Base-by-base conservation (phyloP, 2,888 invertebrate species). In the Phyto melanocephala region DNA sequence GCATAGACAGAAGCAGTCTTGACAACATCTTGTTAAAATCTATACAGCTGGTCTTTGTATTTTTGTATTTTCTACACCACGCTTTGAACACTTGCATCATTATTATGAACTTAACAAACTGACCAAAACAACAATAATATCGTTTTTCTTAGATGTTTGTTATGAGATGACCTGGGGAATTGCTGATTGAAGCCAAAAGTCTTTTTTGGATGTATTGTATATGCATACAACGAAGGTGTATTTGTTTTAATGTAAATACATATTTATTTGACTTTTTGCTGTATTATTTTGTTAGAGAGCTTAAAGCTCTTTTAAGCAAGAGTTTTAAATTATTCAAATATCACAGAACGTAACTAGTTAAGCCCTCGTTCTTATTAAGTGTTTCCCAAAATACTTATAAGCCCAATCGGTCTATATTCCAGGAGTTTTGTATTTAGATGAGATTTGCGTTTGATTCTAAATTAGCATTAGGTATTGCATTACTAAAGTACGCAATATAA, bases 291-390 rank as follows among this genome's bases (percentile, higher is more conserved):
- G 1, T 47, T 40, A n/a, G 20, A 45, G 56, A 70, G 56, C 28
- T 70, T 62, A 45, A 62, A 62, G 42, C 24, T 60, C 47, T 60
- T 47, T 22, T 40, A n/a, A 45, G 35, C 70, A 45, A 62, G 24
- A 63, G 22, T 63, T 52, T 67, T 10, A 68, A 80, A 45, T 15
- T 58, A 70, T 58, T 70, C 22, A 70, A 70, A 70, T 56, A 45
- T 70, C 56, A 70, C 22, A 35, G n/a, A n/a, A n/a, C 45, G 8
- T n/a, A n/a, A n/a, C n/a, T 8, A n/a, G 20, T 10, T 20, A 33
- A 4, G 22, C 20, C 20, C 13, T 13, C 2, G 5, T 13, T 13
- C 37, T n/a, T n/a, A n/a, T n/a, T n/a, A n/a, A n/a, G n/a, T n/a
- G n/a, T n/a, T n/a, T n/a, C n/a, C n/a, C n/a, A n/a, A 17, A 35